These are phyloP conservation scores for Fissipunctia ypsillon DNA, from an alignment of 2,888 invertebrate species.

Conservation along the genomic window DNA sequence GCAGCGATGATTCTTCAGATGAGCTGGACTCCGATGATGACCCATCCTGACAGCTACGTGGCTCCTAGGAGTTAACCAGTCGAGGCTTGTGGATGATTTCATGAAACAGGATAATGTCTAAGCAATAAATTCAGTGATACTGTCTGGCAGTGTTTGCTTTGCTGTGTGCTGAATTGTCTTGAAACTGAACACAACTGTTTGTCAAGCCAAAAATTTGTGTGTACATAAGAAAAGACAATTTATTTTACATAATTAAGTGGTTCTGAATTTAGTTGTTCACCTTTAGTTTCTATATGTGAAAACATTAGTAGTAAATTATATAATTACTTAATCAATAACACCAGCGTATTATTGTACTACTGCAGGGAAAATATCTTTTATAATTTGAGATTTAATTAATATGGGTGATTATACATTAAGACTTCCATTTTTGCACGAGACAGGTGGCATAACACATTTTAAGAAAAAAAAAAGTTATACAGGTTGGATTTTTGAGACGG, in stretches of 20 bases:
- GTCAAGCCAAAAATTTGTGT: conserved; percentile 5
- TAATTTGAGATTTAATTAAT: neutral
- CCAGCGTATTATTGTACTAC: neutral
- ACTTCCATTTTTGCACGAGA: neutral
- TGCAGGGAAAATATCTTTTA: neutral
- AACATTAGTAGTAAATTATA: conserved; percentile 13
- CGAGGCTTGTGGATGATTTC: conserved; percentile 59
- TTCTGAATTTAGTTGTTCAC: conserved; percentile 10
- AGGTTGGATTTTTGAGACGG: too few species aligned
- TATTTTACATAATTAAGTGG: neutral
- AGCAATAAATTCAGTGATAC: conserved; percentile 1
- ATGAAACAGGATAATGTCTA: conserved; percentile 16
- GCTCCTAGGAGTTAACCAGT: conserved; percentile 38
- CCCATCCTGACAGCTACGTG: conserved; percentile 70
- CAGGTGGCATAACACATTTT: neutral
- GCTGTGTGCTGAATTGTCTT: neutral
- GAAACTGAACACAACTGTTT: conserved; percentile 12
- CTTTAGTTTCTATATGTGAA: conserved; percentile 24
- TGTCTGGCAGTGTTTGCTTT: neutral
- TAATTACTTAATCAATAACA: conserved; percentile 27
- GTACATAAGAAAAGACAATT: conserved; percentile 34
- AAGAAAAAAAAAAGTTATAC: too few species aligned
- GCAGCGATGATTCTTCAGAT: conserved; percentile 80
- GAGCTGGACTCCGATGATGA: conserved; percentile 87
- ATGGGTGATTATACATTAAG: neutral